Percentiles rank a stretch among this genome's conserved stretches.
Conservation (phyloP, 2,888 invertebrate species). For the Quadriops clusia region DNA sequence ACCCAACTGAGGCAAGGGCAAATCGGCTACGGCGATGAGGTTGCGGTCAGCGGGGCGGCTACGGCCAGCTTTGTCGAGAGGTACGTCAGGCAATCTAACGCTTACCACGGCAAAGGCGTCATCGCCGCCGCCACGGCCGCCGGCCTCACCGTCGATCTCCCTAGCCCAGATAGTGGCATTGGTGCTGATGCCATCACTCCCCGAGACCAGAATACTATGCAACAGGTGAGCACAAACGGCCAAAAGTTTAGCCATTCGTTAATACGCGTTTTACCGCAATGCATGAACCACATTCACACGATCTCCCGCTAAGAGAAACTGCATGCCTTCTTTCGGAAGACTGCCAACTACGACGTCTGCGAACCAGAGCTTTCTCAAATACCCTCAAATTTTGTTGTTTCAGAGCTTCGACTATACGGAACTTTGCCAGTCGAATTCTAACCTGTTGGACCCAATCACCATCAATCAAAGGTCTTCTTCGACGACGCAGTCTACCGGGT, state of each 20-base stretch:
- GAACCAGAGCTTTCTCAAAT: no score
- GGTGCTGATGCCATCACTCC: constrained; percentile 90
- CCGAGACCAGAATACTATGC: constrained; percentile 76
- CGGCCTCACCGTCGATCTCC: constrained; percentile 84
- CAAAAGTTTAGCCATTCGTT: neutral
- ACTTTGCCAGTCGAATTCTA: constrained; percentile 54
- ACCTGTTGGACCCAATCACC: constrained; percentile 32
- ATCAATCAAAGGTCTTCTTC: constrained; percentile 31
- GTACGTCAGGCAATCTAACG: constrained; percentile 49
- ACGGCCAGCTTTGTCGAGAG: constrained; percentile 56
- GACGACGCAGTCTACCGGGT: constrained; percentile 32
- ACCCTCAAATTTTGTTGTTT: constrained; percentile 17
- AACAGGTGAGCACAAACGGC: constrained; percentile 58
- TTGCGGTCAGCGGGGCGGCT: constrained; percentile 42
- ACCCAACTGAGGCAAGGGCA: constrained; percentile 39
- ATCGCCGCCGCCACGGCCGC: constrained; percentile 63
- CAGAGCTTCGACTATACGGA: constrained; percentile 92
- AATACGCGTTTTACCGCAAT: no score
- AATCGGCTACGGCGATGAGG: constrained; percentile 44
- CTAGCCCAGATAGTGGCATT: constrained; percentile 92
- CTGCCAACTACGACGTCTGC: no score
- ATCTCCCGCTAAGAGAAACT: neutral
- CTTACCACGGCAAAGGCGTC: constrained; percentile 61
- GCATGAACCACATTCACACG: constrained; percentile 1
- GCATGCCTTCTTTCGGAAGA: no score